Base-by-base conservation (phyloP, 1,140 invertebrate species). In the Macrobrachium nipponense region DNA sequence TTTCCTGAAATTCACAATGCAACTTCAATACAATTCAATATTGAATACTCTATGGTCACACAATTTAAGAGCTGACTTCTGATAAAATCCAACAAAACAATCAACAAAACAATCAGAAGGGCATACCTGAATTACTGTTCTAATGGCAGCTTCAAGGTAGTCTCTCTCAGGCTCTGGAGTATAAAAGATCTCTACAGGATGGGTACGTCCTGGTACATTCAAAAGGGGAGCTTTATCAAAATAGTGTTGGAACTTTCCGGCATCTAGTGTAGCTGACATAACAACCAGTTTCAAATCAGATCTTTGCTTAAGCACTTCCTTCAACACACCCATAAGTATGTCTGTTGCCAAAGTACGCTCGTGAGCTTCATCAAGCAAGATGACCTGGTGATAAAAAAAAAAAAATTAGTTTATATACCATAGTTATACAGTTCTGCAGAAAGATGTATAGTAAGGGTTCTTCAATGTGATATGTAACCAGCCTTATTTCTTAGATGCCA, bases 261-360 rank as follows among this genome's bases (percentile, higher is more conserved):
- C 98, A 92, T 99, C 99, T n/a, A 99, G 92, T 0, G 99, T 99
- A 18, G 99, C 99, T 90, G 97, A 99, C 98, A 99, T 99, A 90
- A 99, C 97, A 89, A 99, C 97, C 75, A 99, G 94, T 92, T 99
- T 99, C 17, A 99, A 93, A 92, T 99, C 98, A 11, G 93, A 91
- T 75, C 99, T 92, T 89, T 99, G 97, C 89, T 97, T 97, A 27
- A 98, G 96, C 12, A 99, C 97, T 93, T 99, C 98, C 91, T 99
- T 99, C 10, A 99, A 91, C 17, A 98, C 96, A 82, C 98, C 99
- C 98, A 99, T 99, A 0, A 99, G 92, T 80, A 99, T 98, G 91
- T 99, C 99, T 0, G 99, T 99, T 0, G 98, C 98, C 43, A 99
- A 92, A 0, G 99, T 99, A 89, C 98, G 94, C 93, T 99, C 99